A percentile compares a stretch with the other conserved stretches of the same genome.
Evolutionary conservation across 2,113 vertebrate species (phyloP).

Genomic region (Plecotus auritus): DNA sequence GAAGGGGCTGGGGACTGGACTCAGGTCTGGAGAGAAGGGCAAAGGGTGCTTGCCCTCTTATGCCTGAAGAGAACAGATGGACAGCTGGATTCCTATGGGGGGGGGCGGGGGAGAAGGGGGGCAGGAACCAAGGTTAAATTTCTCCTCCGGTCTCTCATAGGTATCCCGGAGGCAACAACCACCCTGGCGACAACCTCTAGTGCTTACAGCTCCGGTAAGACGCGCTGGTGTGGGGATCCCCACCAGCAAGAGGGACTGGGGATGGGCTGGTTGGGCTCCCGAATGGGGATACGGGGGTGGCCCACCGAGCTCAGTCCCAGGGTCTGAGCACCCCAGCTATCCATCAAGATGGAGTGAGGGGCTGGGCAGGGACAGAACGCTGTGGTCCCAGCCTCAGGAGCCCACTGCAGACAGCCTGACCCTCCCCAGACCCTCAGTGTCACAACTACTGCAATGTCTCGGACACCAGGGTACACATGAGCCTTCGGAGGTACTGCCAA

Average conservation of each 20-base stretch:
- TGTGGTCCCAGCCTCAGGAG: not conserved
- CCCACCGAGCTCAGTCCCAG: not conserved
- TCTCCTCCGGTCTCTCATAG: constrained; percentile 56
- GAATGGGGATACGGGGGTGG: not conserved
- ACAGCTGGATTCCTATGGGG: not conserved
- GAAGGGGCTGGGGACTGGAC: not conserved
- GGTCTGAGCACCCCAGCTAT: not conserved
- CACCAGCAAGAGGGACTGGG: not conserved
- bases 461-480: constrained; percentile 88
- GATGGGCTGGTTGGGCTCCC: not conserved
- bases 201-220: constrained; percentile 70
- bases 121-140: not conserved
- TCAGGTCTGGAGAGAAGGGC: not conserved
- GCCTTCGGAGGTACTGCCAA: constrained; percentile 88
- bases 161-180: constrained; percentile 72
- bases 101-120: fast-evolving
- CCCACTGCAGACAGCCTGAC: not conserved
- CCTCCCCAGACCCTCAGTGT: constrained; percentile 86
- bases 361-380: not conserved
- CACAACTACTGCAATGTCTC: constrained; percentile 86
- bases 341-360: not conserved
- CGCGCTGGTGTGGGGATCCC: not conserved
- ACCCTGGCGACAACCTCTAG: constrained; percentile 32
- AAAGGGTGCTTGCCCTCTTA: not conserved
- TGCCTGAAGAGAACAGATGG: not conserved